A percentile compares a stretch with the other conserved stretches of the same genome.
These are phyloP conservation scores for Corythornis leucogaster DNA, from an alignment of 2,797 vertebrate species.

Conservation along the genomic window DNA sequence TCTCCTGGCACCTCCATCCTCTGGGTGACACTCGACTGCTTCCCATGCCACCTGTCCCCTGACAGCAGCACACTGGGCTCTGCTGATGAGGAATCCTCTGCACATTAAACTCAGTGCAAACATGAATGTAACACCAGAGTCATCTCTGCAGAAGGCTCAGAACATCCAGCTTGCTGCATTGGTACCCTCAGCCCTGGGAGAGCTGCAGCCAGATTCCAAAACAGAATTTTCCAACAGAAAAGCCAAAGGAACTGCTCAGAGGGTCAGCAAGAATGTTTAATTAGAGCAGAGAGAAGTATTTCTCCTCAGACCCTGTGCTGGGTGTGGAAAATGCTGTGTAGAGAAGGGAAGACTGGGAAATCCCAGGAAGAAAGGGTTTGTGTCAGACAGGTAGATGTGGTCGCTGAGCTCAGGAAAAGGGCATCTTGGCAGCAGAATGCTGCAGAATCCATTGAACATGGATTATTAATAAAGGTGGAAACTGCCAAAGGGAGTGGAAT, in stretches of 20 bases:
- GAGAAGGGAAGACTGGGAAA: background rate
- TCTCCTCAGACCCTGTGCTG: background rate
- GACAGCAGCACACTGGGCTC: background rate
- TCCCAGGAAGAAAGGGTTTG: background rate
- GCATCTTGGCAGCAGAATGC: background rate
- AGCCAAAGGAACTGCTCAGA: conserved; percentile 2
- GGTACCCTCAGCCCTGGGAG: background rate
- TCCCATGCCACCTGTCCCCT: background rate
- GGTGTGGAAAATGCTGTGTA: background rate
- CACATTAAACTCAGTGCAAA: background rate
- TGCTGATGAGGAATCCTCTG: background rate
- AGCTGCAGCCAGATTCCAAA: background rate
- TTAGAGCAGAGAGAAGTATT: background rate
- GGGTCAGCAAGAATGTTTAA: background rate
- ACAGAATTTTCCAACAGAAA: background rate
- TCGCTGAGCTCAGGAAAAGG: background rate
- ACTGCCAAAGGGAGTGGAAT: background rate
- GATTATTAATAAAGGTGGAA: background rate
- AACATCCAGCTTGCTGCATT: background rate
- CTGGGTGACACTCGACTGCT: background rate
- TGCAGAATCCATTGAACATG: background rate
- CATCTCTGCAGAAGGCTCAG: background rate
- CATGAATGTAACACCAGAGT: background rate
- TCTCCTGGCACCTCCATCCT: background rate
- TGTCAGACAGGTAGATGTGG: background rate